phyloP scores from a whole-genome alignment of 2,888 invertebrate genomes.

The Hybos culiciformis region DNA sequence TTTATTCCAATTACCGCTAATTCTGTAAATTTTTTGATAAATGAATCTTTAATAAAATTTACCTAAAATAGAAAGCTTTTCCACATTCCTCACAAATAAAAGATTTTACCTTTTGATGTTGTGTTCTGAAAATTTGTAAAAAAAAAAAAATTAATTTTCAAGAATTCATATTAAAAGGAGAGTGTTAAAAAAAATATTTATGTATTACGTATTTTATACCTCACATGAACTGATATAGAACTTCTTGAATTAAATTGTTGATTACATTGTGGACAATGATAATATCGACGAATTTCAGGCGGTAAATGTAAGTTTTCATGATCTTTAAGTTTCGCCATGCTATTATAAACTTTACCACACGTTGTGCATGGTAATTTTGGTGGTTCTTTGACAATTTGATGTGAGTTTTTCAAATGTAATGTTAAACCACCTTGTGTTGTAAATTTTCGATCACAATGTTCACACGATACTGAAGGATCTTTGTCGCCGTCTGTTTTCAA shows the following conservation, averaged over 20 bases:
- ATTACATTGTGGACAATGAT: constrained; percentile 25
- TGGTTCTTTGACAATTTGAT: not conserved
- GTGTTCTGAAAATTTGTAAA: too few species aligned
- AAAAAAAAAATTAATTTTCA: too few species aligned
- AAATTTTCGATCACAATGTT: not conserved
- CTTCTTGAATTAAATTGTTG: constrained; percentile 24
- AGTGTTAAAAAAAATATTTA: too few species aligned
- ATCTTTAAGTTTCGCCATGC: constrained; percentile 13
- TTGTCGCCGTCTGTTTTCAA: too few species aligned
- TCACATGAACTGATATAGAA: not conserved
- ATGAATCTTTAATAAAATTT: not conserved
- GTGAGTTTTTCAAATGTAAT: not conserved
- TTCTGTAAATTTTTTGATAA: not conserved
- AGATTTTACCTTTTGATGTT: constrained; percentile 19
- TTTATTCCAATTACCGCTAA: not conserved
- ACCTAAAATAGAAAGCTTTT: constrained; percentile 16
- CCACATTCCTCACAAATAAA: constrained; percentile 31
- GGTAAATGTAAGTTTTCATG: constrained; percentile 21
- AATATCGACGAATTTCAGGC: constrained; percentile 17
- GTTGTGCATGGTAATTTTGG: constrained; percentile 7
- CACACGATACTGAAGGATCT: not conserved
- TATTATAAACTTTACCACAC: constrained; percentile 10
- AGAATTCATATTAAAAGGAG: too few species aligned
- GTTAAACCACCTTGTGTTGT: not conserved
- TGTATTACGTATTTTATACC: too few species aligned